Base-by-base conservation (phyloP, 2,888 invertebrate species). In the Amblyjoppa proteus region DNA sequence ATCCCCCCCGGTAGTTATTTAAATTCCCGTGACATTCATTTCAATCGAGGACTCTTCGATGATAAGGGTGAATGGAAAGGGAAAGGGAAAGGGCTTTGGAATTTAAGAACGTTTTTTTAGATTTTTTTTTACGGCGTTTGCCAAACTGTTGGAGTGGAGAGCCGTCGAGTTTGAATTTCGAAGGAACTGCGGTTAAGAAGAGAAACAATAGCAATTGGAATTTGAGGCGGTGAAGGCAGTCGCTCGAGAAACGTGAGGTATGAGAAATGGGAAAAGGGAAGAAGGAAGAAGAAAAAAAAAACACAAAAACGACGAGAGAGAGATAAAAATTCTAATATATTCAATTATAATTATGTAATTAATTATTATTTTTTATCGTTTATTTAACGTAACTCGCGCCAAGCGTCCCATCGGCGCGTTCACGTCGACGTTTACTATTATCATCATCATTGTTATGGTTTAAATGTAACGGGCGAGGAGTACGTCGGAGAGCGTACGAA, bases 301-400 rank as follows among this genome's bases (percentile, higher is more conserved):
- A 75, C 69, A 68, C 49, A 16, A 66, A 61, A 61, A 25, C 76
- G 49, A 80, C 64, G 45, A 76, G 69, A 89, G 89, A 88, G 82
- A 85, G 78, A 90, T 89, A 88, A 91, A 85, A 91, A 91, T 91
- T 91, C 88, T 91, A 91, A 91, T 91, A 91, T 91, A 91, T 91
- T 90, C 89, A 91, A 91, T 91, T 89, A 88, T 90, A 88, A 90
- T 91, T 89, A 88, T 83, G 79, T 85, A 76, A 88, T 87, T 87
- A 81, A 84, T 86, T 81, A 87, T 83, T 85, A 83, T 86, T 87
- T 82, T 86, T 74, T 71, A 86, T 83, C 83, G 74, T 81, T 84
- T 85, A 84, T 87, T 85, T 85, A 85, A 85, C 81, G 85, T 61
- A 85, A 66, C 66, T 85, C 70, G 78, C 81, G 78, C 81, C 74